These are phyloP conservation scores for Arothron firmamentum DNA, from an alignment of 2,113 vertebrate species.

Conservation along the genomic window DNA sequence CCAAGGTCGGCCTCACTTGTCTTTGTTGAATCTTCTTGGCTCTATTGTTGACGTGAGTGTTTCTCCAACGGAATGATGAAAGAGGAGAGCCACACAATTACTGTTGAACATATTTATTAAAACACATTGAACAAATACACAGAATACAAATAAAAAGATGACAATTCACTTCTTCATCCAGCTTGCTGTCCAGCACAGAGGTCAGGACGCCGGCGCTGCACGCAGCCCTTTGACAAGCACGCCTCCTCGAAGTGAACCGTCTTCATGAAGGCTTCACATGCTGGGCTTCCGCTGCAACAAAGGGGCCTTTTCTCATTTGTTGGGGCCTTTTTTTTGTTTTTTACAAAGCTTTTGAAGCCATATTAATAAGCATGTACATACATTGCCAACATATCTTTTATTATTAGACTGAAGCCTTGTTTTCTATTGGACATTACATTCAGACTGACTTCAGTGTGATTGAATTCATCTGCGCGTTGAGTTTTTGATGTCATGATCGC, in stretches of 20 bases:
- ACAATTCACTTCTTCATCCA: conserved; percentile 72
- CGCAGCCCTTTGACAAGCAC: conserved; percentile 53
- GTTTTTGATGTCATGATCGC: conserved; percentile 47
- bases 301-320: conserved; percentile 68
- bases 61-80: too few species aligned
- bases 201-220: conserved; percentile 58
- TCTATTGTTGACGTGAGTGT: neutral
- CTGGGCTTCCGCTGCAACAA: conserved; percentile 73
- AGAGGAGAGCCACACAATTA: neutral
- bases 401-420: conserved; percentile 79
- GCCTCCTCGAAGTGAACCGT: conserved; percentile 56
- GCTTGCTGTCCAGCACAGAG: conserved; percentile 68
- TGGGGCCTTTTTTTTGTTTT: conserved; percentile 64
- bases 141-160: conserved; percentile 81
- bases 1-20: too few species aligned
- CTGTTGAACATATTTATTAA: conserved; percentile 81
- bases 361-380: conserved; percentile 75
- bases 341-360: conserved; percentile 76
- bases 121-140: conserved; percentile 84
- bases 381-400: conserved; percentile 75
- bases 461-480: conserved; percentile 71
- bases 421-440: conserved; percentile 71
- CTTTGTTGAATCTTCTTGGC: neutral
- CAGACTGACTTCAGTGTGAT: conserved; percentile 82
- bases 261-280: conserved; percentile 66